Evolutionary conservation across 2,113 vertebrate species (phyloP), one percentile per base, ranked within the genome.

Genomic region (Chauna torquata): DNA sequence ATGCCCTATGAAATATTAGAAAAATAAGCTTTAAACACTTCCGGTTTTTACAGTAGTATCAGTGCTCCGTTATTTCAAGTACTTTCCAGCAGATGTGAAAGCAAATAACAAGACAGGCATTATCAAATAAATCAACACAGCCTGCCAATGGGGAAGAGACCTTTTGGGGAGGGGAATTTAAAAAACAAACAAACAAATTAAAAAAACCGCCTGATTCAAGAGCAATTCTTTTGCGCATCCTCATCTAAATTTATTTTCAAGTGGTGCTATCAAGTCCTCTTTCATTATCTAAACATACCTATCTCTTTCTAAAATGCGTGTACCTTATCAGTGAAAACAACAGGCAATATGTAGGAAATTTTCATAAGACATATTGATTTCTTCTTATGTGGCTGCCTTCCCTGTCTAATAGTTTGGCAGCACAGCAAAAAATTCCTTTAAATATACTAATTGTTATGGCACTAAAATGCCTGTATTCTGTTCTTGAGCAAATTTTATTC

Each of bases 281-380:
- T 49, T 30, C 11, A 1, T 8, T 18, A 22, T 12, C 24, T 36
- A 34, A 82, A 42, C 8, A 8, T 8, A 3, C 16, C 1, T 12
- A 18, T 6, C 9, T 77, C 44, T 27, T 8, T 24, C 36, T 18
- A 22, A 52, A 70, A 19, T 4, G 1, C 4, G 1, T 2, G 12
- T 12, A 10, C 28, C 38, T n/a, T n/a, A 25, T 7, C 44, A 58
- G 16, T 36, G 12, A 40, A 17, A n/a, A 7, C 8, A 44, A 57
- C 3, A 30, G 32, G 34, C 57, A 62, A 40, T 3, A 5, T 18
- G 34, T 28, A 36, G 50, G 55, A 36, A 17, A 14, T 16, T 11
- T 4, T 38, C 15, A 16, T 30, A 16, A 57, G 54, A 36, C 6
- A 4, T 20, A 4, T 20, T 45, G 8, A 1, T 4, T 36, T 65